Evolutionary conservation across 2,888 invertebrate genomes (phyloP), one percentile per base, ranked within the genome.

Genomic region (Drosophila lacicola): DNA sequence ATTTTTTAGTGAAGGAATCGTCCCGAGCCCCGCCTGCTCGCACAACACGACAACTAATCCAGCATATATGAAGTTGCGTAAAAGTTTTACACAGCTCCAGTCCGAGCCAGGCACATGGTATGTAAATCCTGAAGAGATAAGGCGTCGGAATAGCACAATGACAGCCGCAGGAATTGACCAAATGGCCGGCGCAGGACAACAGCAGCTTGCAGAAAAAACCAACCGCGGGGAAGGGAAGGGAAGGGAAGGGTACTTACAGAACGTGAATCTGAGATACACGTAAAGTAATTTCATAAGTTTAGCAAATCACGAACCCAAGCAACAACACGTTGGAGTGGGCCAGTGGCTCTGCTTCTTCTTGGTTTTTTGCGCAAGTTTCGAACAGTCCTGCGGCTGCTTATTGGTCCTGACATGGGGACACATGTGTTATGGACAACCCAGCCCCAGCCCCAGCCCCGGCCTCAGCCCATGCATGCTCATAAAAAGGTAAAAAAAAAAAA

Each of bases 91-190:
- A 69, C 75, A 74, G 29, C 4, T 8, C 71, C 42, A 66, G 21
- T 8, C 33, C 71, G 37, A 66, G 37, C 57, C 63, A 25, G 47
- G 56, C 71, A 63, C 55, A 78, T 72, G 67, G 74, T 85, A 91
- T 91, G 91, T 91, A 90, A 91, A 91, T 91, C 88, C 89, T 75
- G 76, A 84, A 82, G 89, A 90, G 91, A 91, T 91, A 91, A 90
- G 89, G 90, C 90, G 90, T 78, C 74, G 89, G 79, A 91, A 89
- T 84, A 89, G 88, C 84, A 88, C 90, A 91, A 83, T 91, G 91
- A 91, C 91, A 91, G 85, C 80, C 86, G 78, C 78, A 81, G 82
- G 87, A 89, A 84, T 84, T 86, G 82, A 80, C 77, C 88, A 81
- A 77, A 82, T 80, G 84, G 74, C 74, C 84, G 53, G 69, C 46